Percentiles rank a stretch among this genome's conserved stretches.
These are phyloP conservation scores for Periophthalmus modestus DNA, from an alignment of 2,113 vertebrate species.

Conservation along the genomic window DNA sequence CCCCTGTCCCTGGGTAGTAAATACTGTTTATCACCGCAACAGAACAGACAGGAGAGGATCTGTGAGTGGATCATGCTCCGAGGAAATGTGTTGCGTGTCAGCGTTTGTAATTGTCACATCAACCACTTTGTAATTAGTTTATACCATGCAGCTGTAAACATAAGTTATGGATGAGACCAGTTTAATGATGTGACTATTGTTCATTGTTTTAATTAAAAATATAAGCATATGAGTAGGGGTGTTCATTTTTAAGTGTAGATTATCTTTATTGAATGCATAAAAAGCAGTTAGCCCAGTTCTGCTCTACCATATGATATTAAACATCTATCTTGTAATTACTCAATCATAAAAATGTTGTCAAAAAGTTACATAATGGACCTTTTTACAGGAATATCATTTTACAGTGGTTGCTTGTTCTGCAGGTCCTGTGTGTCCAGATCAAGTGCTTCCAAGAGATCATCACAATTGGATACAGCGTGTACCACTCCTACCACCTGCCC, in stretches of 20 bases:
- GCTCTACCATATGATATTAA: too few species aligned
- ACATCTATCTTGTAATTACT: too few species aligned
- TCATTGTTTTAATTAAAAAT: conserved; percentile 8
- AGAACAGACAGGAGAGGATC: neutral
- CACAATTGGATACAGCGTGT: conserved; percentile 96
- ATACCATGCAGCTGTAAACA: neutral
- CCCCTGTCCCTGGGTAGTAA: neutral
- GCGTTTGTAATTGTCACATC: neutral
- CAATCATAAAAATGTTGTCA: too few species aligned
- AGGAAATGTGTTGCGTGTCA: neutral
- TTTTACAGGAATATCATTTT: neutral
- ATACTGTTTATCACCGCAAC: neutral
- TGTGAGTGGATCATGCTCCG: neutral
- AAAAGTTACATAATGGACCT: too few species aligned
- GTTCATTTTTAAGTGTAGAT: too few species aligned
- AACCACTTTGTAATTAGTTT: neutral
- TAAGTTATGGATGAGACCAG: neutral
- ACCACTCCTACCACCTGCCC: conserved; percentile 96
- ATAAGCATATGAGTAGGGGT: neutral
- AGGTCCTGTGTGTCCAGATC: conserved; percentile 98
- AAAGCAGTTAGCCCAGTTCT: too few species aligned
- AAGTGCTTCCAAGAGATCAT: conserved; percentile 99
- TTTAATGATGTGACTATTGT: neutral
- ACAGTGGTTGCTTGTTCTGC: conserved; percentile 32
- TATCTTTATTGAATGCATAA: too few species aligned